Conservation (phyloP, 2,888 invertebrate genomes). For the Mongoloraphidia duomilia region DNA sequence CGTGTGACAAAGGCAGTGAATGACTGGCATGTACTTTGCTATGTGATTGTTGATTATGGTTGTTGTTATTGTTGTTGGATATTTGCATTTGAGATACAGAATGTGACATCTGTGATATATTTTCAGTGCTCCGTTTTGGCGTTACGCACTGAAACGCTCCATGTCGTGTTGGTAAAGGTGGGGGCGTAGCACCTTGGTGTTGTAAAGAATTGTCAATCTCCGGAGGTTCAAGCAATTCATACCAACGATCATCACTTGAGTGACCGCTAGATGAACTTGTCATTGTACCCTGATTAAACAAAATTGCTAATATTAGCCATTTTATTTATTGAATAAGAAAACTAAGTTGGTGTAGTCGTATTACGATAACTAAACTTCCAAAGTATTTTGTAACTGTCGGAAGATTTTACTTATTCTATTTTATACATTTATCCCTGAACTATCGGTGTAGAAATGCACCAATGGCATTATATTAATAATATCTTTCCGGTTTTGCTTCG, state of each 20-base stretch:
- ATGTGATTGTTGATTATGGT: conserved; percentile 23
- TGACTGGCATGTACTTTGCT: conserved; percentile 30
- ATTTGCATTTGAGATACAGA: conserved; percentile 23
- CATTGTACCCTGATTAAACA: conserved; percentile 37
- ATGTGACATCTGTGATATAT: conserved; percentile 12
- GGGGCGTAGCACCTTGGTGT: conserved; percentile 32
- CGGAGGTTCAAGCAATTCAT: conserved; percentile 35
- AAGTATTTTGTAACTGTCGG: too few species aligned
- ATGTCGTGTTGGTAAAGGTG: conserved; percentile 35
- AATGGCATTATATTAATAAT: too few species aligned
- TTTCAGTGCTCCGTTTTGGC: conserved; percentile 13
- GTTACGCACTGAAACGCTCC: conserved; percentile 21
- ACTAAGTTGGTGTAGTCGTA: too few species aligned
- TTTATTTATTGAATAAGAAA: too few species aligned
- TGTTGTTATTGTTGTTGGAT: conserved; percentile 15
- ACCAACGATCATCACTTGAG: conserved; percentile 51
- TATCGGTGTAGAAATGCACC: too few species aligned
- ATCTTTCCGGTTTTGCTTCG: too few species aligned
- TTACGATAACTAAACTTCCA: too few species aligned
- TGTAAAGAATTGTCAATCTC: conserved; percentile 25
- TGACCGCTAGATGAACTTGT: conserved; percentile 48
- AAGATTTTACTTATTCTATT: too few species aligned
- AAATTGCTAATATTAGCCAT: neutral
- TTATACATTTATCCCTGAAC: too few species aligned
- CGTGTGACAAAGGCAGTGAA: conserved; percentile 30